Percentiles rank a stretch among this genome's conserved stretches.
Evolutionary conservation across 2,888 invertebrate species (phyloP).

Genomic region (Pasiphila rectangulata): DNA sequence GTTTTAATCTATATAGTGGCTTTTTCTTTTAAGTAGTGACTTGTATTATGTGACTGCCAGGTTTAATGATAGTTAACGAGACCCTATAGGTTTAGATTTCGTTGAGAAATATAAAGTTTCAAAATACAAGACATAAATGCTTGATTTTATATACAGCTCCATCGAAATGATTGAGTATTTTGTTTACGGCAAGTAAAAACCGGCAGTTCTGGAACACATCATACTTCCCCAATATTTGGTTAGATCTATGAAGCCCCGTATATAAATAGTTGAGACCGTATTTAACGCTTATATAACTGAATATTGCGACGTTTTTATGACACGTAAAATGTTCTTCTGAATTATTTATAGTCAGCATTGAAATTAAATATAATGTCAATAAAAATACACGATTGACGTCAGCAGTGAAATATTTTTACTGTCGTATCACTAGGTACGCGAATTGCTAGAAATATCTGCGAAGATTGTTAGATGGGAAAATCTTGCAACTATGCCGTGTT

Average conservation of each 20-base stretch:
- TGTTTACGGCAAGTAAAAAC: too few species aligned
- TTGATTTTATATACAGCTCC: too few species aligned
- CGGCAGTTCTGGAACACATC: constrained; percentile 30
- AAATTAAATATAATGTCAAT: constrained; percentile 37
- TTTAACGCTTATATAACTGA: constrained; percentile 53
- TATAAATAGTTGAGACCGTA: constrained; percentile 40
- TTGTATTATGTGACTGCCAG: too few species aligned
- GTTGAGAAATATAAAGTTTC: too few species aligned
- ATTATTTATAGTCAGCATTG: constrained; percentile 38
- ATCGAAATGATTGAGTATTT: too few species aligned
- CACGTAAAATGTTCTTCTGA: constrained; percentile 39
- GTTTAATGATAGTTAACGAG: too few species aligned
- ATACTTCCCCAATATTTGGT: constrained; percentile 42
- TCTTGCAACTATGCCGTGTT: too few species aligned
- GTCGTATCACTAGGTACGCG: too few species aligned
- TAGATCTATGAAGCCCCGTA: constrained; percentile 31
- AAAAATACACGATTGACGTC: constrained; percentile 46
- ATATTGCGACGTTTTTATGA: constrained; percentile 51
- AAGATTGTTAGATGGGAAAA: constrained; percentile 12
- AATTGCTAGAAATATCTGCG: constrained; percentile 37
- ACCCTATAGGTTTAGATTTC: too few species aligned
- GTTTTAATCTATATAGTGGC: too few species aligned
- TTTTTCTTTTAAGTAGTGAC: too few species aligned
- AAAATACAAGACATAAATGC: too few species aligned
- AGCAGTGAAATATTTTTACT: constrained; percentile 35